phyloP scores from a whole-genome alignment of 2,888 invertebrate species.

The Pyrochroa serraticornis region DNA sequence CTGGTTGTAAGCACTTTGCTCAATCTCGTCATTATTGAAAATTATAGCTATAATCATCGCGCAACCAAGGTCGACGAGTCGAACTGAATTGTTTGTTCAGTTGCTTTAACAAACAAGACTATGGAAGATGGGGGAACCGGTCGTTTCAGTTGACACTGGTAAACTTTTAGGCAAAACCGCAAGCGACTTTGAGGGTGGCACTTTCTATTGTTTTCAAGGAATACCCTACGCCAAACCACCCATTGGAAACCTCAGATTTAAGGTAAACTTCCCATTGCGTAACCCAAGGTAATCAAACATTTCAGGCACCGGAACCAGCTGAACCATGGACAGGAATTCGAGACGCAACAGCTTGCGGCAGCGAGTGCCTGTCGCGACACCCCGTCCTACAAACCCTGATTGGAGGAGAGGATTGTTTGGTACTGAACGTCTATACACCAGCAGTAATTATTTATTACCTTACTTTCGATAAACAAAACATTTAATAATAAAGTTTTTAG shows the following conservation, averaged over 20 bases:
- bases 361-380: constrained; percentile 37
- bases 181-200: constrained; percentile 41
- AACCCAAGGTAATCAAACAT: constrained; percentile 1
- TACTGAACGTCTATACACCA: constrained; percentile 45
- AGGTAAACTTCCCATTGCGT: constrained; percentile 35
- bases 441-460: constrained; percentile 1
- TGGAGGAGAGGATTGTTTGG: constrained; percentile 49
- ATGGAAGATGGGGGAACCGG: constrained; percentile 28
- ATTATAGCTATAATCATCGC: no score
- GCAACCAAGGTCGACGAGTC: no score
- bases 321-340: constrained; percentile 39
- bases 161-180: constrained; percentile 43
- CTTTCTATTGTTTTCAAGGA: constrained; percentile 48
- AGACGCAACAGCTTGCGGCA: constrained; percentile 39
- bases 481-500: constrained; percentile 13
- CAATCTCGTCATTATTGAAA: no score
- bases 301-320: constrained; percentile 37
- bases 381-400: constrained; percentile 16
- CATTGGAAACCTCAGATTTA: constrained; percentile 47
- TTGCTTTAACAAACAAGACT: no score
- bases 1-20: no score
- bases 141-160: constrained; percentile 41
- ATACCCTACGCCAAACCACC: constrained; percentile 54
- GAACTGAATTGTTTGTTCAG: no score
- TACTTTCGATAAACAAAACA: background rate